These are phyloP conservation scores for Poeciliopsis presidionis DNA, from an alignment of 2,797 vertebrate species.

Conservation along the genomic window DNA sequence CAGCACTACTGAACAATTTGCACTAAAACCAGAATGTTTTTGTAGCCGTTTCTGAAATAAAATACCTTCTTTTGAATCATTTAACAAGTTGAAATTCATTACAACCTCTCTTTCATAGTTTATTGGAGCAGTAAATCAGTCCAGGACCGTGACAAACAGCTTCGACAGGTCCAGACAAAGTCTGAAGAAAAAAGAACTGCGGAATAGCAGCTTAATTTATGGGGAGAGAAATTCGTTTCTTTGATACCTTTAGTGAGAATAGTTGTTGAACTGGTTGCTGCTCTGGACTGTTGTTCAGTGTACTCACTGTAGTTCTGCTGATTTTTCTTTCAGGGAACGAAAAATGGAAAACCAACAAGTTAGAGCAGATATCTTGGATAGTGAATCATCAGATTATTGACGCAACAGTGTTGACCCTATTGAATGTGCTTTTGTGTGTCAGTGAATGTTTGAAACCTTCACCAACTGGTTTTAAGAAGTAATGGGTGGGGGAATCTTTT, in stretches of 20 bases:
- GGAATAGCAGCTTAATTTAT: not conserved
- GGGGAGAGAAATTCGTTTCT: not conserved
- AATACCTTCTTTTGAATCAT: not conserved
- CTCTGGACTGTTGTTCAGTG: not conserved
- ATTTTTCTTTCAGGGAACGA: not conserved
- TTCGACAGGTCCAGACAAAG: not conserved
- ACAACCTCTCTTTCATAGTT: not conserved
- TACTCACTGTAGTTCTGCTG: not conserved
- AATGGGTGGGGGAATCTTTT: not conserved
- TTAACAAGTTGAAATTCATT: not conserved
- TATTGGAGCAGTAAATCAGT: not conserved
- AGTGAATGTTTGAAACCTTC: not conserved
- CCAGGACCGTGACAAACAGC: not conserved
- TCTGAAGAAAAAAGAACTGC: not conserved
- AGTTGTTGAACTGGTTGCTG: not conserved
- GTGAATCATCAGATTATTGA: conserved; percentile 1
- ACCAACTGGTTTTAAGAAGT: not conserved
- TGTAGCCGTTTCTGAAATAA: not conserved
- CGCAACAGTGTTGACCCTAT: not conserved
- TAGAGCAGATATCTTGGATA: not conserved
- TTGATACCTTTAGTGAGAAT: not conserved
- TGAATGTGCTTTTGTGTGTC: not conserved
- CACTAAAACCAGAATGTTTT: conserved; percentile 18
- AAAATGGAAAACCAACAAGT: not conserved
- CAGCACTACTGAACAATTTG: conserved; percentile 54